Evolutionary conservation across 2,113 vertebrate genomes (phyloP).

Genomic region (Naja naja): DNA sequence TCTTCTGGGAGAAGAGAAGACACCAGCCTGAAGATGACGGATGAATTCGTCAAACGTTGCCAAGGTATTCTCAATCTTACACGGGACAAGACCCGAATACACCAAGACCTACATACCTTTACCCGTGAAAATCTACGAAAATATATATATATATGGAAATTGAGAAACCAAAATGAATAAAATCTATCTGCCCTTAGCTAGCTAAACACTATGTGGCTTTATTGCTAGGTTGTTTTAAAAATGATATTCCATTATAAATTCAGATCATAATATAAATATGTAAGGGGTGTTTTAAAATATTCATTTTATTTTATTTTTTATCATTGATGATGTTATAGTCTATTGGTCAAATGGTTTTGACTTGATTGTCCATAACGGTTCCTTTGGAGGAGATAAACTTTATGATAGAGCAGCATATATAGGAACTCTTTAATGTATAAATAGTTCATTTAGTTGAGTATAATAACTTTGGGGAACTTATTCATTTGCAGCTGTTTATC

Average conservation of each 20-base stretch:
- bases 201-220: slow-evolving; percentile 25
- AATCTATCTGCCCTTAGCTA: slow-evolving; percentile 10
- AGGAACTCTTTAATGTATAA: slow-evolving; percentile 64
- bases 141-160: too few species aligned
- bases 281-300: slow-evolving; percentile 36
- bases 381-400: slow-evolving; percentile 54
- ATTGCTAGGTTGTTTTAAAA: background rate
- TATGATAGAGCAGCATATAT: slow-evolving; percentile 50
- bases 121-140: too few species aligned
- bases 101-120: too few species aligned
- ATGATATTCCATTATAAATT: slow-evolving; percentile 47
- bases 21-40: too few species aligned
- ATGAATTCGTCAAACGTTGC: too few species aligned
- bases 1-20: too few species aligned
- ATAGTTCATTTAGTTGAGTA: slow-evolving; percentile 67
- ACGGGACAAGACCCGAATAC: too few species aligned
- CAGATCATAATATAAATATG: slow-evolving; percentile 27
- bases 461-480: slow-evolving; percentile 58
- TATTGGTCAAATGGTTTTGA: slow-evolving; percentile 59
- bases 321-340: slow-evolving; percentile 55
- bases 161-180: background rate
- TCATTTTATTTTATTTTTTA: slow-evolving; percentile 36
- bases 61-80: too few species aligned
- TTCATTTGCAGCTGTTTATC: slow-evolving; percentile 40
- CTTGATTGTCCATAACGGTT: slow-evolving; percentile 61